Evolutionary conservation across 2,113 vertebrate genomes (phyloP), one percentile per base, ranked within the genome.

Genomic region (Erinaceus europaeus): DNA sequence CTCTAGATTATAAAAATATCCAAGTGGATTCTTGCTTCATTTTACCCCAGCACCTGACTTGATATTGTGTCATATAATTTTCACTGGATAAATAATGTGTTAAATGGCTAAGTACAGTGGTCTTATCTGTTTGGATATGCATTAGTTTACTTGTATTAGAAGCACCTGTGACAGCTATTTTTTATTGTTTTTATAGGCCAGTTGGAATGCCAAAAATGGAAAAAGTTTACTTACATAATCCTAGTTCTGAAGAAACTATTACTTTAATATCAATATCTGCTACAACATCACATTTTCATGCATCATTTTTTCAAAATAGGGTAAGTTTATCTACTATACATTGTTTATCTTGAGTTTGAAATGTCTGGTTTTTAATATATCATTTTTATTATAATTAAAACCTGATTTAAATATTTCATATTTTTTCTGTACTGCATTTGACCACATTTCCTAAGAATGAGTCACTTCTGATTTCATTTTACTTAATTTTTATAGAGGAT

Each of bases 121-220:
- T 61, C 77, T 84, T 46, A 69, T 65, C 42, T 72, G 9, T 65
- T 75, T 82, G 29, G 36, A 73, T 61, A 59, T 48, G 74, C 81
- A 53, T 46, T 40, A 72, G 38, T 67, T 61, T 82, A 44, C 15
- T 57, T 23, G 20, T 81, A 67, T 90, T 79, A 75, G 62, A 91
- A 74, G 17, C 76, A 74, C 88, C 90, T 83, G 12, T 95, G 53
- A 94, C 34, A 69, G 17, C 92, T n/a, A n/a, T 76, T 92, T n/a
- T 68, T 15, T 92, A 15, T 91, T 89, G 86, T 91, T 96, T 97
- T 79, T 29, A 44, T 94, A 99, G 99, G 97, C 98, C 99, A 78
- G 99, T 99, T 95, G 99, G 99, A 95, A 99, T 99, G 99, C 99
- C 99, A 98, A 99, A 99, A 98, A 99, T 99, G 99, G 99, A 99